These are phyloP conservation scores for Epinotia bilunana DNA, from an alignment of 2,888 invertebrate genomes.

Conservation along the genomic window DNA sequence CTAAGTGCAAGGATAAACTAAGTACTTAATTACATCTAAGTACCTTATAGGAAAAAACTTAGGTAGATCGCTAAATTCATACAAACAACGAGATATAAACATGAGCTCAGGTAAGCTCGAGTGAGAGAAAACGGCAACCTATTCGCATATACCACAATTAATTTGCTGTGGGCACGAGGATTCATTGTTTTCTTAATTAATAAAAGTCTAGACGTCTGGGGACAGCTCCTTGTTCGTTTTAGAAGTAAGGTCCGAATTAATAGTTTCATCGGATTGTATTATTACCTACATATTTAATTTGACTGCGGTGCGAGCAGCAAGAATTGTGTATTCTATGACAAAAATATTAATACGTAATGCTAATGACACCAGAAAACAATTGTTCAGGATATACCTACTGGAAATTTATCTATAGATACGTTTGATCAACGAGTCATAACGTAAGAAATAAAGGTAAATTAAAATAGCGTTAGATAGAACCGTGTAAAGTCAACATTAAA, in stretches of 20 bases:
- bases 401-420: too few relatives aligned
- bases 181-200: conserved; percentile 43
- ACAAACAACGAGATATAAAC: not conserved
- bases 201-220: conserved; percentile 45
- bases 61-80: not conserved
- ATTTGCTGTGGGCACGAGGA: conserved; percentile 18
- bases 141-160: conserved; percentile 27
- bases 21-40: too few relatives aligned
- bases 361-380: too few relatives aligned
- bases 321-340: not conserved
- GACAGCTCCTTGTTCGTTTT: conserved; percentile 6
- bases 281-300: not conserved
- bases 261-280: conserved; percentile 15
- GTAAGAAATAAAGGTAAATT: too few relatives aligned
- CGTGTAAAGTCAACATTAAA: too few relatives aligned
- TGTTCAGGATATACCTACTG: too few relatives aligned
- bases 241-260: conserved; percentile 18
- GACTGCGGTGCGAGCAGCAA: not conserved
- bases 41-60: too few relatives aligned
- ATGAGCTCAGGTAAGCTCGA: not conserved
- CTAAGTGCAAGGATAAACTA: too few relatives aligned
- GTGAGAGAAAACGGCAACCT: not conserved
- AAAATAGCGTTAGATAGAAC: too few relatives aligned
- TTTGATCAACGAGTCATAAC: too few relatives aligned
- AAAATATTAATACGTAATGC: too few relatives aligned